Evolutionary conservation across 2,113 vertebrate genomes (phyloP).

Genomic region (Phylloscopus whistleri): DNA sequence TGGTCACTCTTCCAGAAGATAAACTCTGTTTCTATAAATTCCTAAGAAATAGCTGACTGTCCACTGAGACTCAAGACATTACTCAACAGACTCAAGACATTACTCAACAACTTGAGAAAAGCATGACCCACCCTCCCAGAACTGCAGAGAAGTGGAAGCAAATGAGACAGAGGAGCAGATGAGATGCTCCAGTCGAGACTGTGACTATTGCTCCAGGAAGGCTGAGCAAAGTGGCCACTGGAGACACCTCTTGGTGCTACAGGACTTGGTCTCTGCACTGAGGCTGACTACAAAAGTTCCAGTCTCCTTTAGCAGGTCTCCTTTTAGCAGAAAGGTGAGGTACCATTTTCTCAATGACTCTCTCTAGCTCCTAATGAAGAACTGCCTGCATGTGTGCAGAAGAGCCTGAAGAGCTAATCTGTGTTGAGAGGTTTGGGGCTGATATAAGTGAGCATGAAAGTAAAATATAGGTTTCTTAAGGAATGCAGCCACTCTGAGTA

Average conservation of each 20-base stretch:
- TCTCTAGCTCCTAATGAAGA: not conserved
- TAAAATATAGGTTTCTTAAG: not conserved
- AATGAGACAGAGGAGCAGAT: not conserved
- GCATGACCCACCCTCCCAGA: not conserved
- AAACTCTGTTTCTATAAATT: not conserved
- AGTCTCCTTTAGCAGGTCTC: not conserved
- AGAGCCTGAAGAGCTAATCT: not conserved
- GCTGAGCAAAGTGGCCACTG: not conserved
- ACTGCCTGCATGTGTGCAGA: not conserved
- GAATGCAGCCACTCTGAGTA: not conserved
- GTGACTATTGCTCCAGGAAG: not conserved
- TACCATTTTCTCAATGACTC: not conserved
- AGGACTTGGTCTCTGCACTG: not conserved
- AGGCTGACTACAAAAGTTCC: not conserved
- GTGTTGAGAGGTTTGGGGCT: not conserved
- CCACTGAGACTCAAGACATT: not conserved
- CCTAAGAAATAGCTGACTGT: not conserved
- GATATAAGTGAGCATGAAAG: not conserved
- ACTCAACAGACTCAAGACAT: not conserved
- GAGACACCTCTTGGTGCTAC: not conserved
- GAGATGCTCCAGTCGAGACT: fast-evolving
- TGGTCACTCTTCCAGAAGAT: not conserved
- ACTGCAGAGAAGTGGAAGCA: not conserved
- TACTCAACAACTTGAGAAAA: not conserved
- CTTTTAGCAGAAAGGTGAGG: not conserved